Conservation (phyloP, 1,140 invertebrate species). For the Hylaeus volcanicus region DNA sequence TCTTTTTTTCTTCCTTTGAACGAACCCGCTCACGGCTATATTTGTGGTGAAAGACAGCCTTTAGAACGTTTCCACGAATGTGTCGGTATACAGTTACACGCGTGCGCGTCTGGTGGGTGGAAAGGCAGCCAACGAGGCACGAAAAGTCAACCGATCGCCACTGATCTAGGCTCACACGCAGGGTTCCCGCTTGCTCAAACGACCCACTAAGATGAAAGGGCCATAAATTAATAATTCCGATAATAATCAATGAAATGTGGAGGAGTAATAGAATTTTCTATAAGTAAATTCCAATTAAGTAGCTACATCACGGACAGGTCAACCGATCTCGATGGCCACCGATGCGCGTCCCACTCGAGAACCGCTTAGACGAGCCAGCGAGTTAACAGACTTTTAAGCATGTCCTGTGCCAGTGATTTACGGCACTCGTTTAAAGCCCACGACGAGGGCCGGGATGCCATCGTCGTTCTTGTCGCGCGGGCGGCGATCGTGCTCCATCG, state of each 20-base stretch:
- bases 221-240: too few species aligned
- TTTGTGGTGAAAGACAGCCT: constrained; percentile 41
- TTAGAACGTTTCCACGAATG: constrained; percentile 30
- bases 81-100: constrained; percentile 4
- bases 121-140: constrained; percentile 35
- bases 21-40: constrained; percentile 14
- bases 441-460: not conserved
- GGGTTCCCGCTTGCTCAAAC: too few species aligned
- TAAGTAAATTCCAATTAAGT: too few species aligned
- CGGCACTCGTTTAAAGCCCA: not conserved
- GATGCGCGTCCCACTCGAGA: constrained; percentile 1
- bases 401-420: not conserved
- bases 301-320: constrained; percentile 11
- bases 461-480: too few species aligned
- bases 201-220: too few species aligned
- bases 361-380: not conserved
- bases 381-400: not conserved
- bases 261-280: too few species aligned
- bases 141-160: constrained; percentile 41
- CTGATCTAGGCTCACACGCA: too few species aligned
- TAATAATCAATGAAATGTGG: too few species aligned
- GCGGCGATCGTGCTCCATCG: too few species aligned
- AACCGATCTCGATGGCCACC: constrained; percentile 42
- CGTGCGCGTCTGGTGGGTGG: constrained; percentile 23
- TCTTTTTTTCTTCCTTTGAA: not conserved